A percentile compares a stretch with the other conserved stretches of the same genome.
Conservation (phyloP, 2,797 vertebrate species). For the Artibeus jamaicensis region DNA sequence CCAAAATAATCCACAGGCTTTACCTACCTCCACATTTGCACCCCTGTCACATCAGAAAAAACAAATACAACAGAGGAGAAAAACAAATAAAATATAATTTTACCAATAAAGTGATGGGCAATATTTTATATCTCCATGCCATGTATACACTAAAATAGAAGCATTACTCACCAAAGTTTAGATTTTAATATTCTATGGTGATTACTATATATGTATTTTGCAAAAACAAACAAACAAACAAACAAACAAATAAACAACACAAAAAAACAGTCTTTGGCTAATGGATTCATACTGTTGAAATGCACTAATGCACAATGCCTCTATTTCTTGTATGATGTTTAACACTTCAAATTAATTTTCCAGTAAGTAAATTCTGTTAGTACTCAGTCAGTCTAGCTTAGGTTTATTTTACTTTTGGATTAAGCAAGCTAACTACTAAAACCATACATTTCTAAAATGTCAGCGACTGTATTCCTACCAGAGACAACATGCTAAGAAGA, state of each 20-base stretch:
- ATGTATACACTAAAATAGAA: neutral
- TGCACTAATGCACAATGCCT: neutral
- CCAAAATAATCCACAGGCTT: neutral
- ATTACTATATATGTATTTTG: neutral
- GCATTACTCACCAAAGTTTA: neutral
- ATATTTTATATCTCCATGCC: neutral
- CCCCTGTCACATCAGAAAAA: neutral
- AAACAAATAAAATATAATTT: neutral
- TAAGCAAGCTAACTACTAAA: neutral
- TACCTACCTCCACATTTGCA: neutral
- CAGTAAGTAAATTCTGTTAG: neutral
- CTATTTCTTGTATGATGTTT: neutral
- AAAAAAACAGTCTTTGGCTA: neutral
- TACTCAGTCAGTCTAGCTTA: neutral
- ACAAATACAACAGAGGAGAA: neutral
- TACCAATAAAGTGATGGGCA: neutral
- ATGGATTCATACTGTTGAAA: neutral
- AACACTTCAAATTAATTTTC: neutral
- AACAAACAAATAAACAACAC: neutral
- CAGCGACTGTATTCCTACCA: neutral
- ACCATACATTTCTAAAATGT: neutral
- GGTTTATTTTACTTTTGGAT: neutral
- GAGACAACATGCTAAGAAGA: neutral
- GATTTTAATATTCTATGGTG: neutral
- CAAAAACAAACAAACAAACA: neutral